Percentiles rank a stretch among this genome's conserved stretches.
Evolutionary conservation across 2,797 vertebrate genomes (phyloP).

Genomic region (Serranus cabrilla): DNA sequence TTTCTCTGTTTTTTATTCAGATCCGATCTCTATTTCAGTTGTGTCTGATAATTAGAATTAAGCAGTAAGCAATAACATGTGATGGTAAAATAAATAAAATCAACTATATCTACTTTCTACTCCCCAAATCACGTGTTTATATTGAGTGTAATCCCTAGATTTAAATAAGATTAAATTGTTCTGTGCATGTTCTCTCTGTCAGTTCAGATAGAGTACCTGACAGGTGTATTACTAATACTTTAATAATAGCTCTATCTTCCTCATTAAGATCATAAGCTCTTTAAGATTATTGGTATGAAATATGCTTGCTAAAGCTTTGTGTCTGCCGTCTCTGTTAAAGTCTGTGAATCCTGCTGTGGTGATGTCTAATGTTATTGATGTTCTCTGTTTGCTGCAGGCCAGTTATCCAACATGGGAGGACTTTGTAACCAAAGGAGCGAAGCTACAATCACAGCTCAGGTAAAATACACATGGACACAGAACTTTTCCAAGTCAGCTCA

Average conservation of each 20-base stretch:
- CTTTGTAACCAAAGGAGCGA: slow-evolving; percentile 89
- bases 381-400: slow-evolving; percentile 78
- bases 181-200: background rate
- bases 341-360: background rate
- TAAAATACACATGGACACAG: slow-evolving; percentile 61
- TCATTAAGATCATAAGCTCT: slow-evolving; percentile 14
- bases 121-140: background rate
- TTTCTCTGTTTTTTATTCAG: background rate
- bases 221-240: slow-evolving; percentile 14
- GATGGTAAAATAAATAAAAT: background rate
- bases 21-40: background rate
- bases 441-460: slow-evolving; percentile 90
- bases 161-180: background rate
- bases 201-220: background rate
- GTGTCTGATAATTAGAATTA: background rate
- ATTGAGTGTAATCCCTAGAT: background rate
- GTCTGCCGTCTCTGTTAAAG: background rate
- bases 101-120: background rate
- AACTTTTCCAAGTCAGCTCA: background rate
- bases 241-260: background rate
- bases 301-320: background rate
- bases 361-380: slow-evolving; percentile 1
- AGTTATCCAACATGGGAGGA: slow-evolving; percentile 92
- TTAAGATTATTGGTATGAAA: slow-evolving; percentile 19
- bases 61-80: background rate